phyloP scores from a whole-genome alignment of 2,888 invertebrate genomes.

The Hofmannophila pseudospretella region DNA sequence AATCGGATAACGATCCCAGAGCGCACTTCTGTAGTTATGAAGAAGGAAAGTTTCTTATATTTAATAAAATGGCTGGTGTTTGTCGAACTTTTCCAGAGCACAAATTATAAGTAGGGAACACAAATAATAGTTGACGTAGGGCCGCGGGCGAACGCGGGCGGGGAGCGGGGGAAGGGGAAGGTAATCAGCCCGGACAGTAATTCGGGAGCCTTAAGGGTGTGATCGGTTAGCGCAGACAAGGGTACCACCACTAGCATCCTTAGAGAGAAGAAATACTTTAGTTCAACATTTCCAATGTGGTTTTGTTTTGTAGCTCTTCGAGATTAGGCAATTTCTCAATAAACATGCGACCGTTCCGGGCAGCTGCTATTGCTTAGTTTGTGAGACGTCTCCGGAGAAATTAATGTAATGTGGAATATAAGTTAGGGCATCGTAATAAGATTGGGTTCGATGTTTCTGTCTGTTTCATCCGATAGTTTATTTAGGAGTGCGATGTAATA shows the following conservation, averaged over 20 bases:
- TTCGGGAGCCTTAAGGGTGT: slow-evolving; percentile 75
- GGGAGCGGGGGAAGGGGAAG: slow-evolving; percentile 37
- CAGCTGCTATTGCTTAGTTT: slow-evolving; percentile 69
- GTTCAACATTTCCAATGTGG: slow-evolving; percentile 74
- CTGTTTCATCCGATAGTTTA: slow-evolving; percentile 50
- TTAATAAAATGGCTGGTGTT: slow-evolving; percentile 68
- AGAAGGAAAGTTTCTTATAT: slow-evolving; percentile 65
- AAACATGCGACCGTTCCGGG: slow-evolving; percentile 64
- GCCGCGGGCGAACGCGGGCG: slow-evolving; percentile 35
- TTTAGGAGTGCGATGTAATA: slow-evolving; percentile 40
- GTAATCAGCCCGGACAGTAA: slow-evolving; percentile 75
- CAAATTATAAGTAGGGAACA: slow-evolving; percentile 73
- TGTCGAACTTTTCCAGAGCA: slow-evolving; percentile 66
- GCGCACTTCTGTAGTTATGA: slow-evolving; percentile 52
- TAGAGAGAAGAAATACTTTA: slow-evolving; percentile 74
- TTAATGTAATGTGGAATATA: slow-evolving; percentile 70
- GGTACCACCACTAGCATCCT: slow-evolving; percentile 69
- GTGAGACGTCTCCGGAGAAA: slow-evolving; percentile 71
- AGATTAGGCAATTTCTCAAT: slow-evolving; percentile 74
- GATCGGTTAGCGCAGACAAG: slow-evolving; percentile 74
- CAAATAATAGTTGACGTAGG: slow-evolving; percentile 73
- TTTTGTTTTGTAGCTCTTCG: slow-evolving; percentile 76
- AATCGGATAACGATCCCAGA: slow-evolving; percentile 57
- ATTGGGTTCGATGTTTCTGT: slow-evolving; percentile 61
- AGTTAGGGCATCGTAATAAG: slow-evolving; percentile 58